These are phyloP conservation scores for Dendrocincla fuliginosa DNA, from an alignment of 2,797 vertebrate genomes.

Conservation along the genomic window DNA sequence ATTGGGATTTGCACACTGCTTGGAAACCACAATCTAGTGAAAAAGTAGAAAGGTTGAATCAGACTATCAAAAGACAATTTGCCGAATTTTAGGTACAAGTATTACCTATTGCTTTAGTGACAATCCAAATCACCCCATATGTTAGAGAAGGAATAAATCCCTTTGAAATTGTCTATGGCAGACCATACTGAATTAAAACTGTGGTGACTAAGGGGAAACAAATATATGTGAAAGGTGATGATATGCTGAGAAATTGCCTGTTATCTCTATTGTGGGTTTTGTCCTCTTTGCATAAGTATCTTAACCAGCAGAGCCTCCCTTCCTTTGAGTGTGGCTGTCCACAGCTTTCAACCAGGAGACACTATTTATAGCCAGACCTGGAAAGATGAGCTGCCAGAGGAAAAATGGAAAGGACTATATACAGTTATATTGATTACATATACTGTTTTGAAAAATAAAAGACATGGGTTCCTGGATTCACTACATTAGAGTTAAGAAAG, in stretches of 20 bases:
- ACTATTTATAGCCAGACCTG: not conserved
- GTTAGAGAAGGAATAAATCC: not conserved
- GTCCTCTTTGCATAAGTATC: not conserved
- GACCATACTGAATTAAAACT: not conserved
- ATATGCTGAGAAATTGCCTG: not conserved
- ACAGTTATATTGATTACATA: not conserved
- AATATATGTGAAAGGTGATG: not conserved
- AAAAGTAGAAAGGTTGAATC: not conserved
- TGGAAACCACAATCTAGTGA: not conserved
- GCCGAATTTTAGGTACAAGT: not conserved
- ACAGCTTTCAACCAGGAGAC: not conserved
- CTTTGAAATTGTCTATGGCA: not conserved
- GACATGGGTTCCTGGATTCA: not conserved
- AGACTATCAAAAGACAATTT: not conserved
- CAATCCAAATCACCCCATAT: not conserved
- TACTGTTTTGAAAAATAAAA: not conserved
- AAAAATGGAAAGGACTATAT: not conserved
- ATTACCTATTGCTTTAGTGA: not conserved
- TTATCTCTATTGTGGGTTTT: not conserved
- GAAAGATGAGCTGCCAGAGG: not conserved
- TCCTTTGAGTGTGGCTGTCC: not conserved
- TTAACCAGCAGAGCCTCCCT: accelerated
- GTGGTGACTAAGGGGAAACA: not conserved
- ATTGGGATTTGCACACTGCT: not conserved
- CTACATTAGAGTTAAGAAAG: not conserved